These are phyloP conservation scores for Hypanus sabinus DNA, from an alignment of 2,113 vertebrate species.

Conservation along the genomic window DNA sequence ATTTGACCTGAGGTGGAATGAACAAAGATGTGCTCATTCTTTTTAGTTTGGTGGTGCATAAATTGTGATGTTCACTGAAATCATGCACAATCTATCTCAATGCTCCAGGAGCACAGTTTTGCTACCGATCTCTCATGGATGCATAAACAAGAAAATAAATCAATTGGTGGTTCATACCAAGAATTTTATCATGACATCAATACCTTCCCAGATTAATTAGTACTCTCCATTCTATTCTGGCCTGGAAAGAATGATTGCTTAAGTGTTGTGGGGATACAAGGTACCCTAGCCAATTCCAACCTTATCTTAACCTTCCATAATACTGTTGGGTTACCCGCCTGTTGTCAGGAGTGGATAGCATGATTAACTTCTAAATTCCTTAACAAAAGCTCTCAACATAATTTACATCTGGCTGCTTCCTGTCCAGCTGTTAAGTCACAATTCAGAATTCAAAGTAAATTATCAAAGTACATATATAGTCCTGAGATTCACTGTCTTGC, in stretches of 20 bases:
- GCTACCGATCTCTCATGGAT: not conserved
- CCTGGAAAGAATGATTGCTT: not conserved
- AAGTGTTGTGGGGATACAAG: not conserved
- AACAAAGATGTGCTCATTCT: not conserved
- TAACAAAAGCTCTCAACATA: not conserved
- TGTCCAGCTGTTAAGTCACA: not conserved
- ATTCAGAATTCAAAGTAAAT: not conserved
- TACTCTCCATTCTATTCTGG: not conserved
- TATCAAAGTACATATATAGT: no score
- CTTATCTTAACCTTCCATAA: not conserved
- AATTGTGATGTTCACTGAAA: not conserved
- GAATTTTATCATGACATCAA: not conserved
- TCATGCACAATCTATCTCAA: not conserved
- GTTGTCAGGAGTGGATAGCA: not conserved
- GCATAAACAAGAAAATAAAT: not conserved
- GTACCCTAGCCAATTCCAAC: not conserved
- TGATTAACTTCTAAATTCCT: not conserved
- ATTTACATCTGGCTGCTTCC: not conserved
- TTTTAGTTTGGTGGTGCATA: not conserved
- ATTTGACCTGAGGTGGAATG: not conserved
- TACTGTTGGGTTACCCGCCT: not conserved
- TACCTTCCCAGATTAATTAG: not conserved
- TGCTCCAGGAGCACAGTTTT: not conserved
- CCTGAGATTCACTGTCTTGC: no score
- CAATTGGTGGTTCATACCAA: not conserved